phyloP scores from a whole-genome alignment of 2,797 vertebrate genomes.

The Poecilia wingei region DNA sequence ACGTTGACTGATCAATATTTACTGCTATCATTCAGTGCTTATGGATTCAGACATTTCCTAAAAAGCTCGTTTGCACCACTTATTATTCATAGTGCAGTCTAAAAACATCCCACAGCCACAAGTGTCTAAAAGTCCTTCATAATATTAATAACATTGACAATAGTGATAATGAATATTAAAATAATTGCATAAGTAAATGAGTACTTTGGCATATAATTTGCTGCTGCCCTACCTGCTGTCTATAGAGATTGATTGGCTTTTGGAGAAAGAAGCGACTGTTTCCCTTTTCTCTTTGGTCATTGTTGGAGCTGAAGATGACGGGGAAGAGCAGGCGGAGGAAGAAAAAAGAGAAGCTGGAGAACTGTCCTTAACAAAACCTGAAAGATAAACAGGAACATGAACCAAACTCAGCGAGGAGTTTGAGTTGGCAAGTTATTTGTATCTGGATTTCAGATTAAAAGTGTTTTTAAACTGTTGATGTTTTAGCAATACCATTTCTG shows the following conservation, averaged over 20 bases:
- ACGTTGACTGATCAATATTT: background rate
- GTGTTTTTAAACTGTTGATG: background rate
- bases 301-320: constrained; percentile 64
- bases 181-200: background rate
- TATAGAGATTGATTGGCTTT: constrained; percentile 81
- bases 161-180: background rate
- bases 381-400: constrained; percentile 29
- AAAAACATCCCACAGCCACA: background rate
- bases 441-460: background rate
- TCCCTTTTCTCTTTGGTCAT: constrained; percentile 82
- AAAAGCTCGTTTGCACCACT: background rate
- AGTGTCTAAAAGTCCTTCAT: background rate
- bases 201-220: background rate
- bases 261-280: constrained; percentile 73
- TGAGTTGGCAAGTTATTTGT: background rate
- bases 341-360: constrained; percentile 56
- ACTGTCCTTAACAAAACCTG: constrained; percentile 83
- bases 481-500: background rate
- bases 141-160: background rate
- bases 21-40: background rate
- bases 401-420: constrained; percentile 21
- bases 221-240: constrained; percentile 82
- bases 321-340: constrained; percentile 75
- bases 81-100: background rate
- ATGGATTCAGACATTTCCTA: background rate